Evolutionary conservation across 2,888 invertebrate species (phyloP).

Genomic region (Chalcis sispes): DNA sequence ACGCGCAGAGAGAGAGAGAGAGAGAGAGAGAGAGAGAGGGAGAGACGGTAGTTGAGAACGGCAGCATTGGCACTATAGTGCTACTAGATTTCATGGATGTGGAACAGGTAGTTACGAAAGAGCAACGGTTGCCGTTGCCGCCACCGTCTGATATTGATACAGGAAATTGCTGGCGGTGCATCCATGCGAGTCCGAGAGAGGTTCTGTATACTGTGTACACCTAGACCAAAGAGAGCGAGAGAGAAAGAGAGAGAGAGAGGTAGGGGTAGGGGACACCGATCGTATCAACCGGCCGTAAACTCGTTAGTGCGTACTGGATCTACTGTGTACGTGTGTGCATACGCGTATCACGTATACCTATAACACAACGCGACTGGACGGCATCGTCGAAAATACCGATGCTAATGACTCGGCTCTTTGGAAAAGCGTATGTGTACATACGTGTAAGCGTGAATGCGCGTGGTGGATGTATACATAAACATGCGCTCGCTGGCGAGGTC

Average conservation of each 20-base stretch:
- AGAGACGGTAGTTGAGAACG: background rate
- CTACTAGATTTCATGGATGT: constrained; percentile 21
- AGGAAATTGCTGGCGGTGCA: constrained; percentile 54
- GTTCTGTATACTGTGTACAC: background rate
- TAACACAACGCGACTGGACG: background rate
- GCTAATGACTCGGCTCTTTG: no score
- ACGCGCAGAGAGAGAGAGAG: no score
- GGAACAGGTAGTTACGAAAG: constrained; percentile 53
- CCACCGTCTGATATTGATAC: constrained; percentile 53
- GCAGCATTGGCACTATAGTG: background rate
- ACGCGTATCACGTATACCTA: constrained; percentile 32
- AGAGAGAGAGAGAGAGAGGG: no score
- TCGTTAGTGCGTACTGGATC: constrained; percentile 34
- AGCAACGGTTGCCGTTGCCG: background rate
- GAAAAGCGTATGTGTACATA: no score
- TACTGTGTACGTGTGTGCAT: background rate
- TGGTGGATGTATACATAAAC: no score
- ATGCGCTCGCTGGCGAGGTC: no score
- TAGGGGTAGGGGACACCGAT: no score
- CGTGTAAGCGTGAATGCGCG: no score
- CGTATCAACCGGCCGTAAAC: constrained; percentile 36
- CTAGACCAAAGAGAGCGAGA: background rate
- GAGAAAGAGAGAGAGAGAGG: no score
- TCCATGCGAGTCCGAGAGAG: constrained; percentile 45
- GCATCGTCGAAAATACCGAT: constrained; percentile 13